Percentiles rank a stretch among this genome's conserved stretches.
Evolutionary conservation across 2,113 vertebrate species (phyloP).

Genomic region (Coryphaenoides rupestris): DNA sequence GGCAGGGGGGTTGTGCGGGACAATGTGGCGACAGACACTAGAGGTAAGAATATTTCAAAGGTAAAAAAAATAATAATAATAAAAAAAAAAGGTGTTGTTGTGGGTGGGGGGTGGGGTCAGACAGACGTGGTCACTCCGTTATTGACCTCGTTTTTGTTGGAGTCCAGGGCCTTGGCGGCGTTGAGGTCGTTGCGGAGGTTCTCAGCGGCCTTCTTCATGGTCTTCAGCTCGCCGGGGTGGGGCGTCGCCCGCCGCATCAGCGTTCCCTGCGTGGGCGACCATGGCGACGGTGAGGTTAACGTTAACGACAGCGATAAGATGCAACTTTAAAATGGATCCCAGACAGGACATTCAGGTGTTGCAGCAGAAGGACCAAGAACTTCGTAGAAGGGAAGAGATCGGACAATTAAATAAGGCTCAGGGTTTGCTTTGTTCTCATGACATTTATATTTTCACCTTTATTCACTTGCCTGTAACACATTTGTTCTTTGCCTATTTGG

Average conservation of each 20-base stretch:
- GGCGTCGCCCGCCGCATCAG: conserved; percentile 91
- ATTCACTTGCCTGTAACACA: no score
- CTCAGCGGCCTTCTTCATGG: conserved; percentile 94
- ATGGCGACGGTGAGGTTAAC: no score
- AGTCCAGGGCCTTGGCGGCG: conserved; percentile 96
- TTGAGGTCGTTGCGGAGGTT: conserved; percentile 94
- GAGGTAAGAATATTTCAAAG: conserved; percentile 76
- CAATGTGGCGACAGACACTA: conserved; percentile 67
- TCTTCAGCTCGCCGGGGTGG: conserved; percentile 93
- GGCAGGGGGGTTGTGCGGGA: conserved; percentile 49
- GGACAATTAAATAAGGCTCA: no score
- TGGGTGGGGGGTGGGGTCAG: conserved; percentile 78
- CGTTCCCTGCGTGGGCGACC: conserved; percentile 76
- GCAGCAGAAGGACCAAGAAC: no score
- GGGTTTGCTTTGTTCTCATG: no score
- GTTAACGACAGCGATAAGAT: no score
- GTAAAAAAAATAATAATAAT: conserved; percentile 44
- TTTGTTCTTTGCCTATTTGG: no score
- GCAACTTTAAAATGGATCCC: no score
- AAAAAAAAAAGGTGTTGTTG: no score
- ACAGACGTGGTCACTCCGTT: conserved; percentile 96
- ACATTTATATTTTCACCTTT: no score
- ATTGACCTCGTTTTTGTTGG: conserved; percentile 99
- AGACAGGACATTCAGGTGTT: no score
- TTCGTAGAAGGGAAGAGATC: no score